Base-by-base conservation (phyloP, 2,888 invertebrate genomes). In the Ochropacha duplaris region DNA sequence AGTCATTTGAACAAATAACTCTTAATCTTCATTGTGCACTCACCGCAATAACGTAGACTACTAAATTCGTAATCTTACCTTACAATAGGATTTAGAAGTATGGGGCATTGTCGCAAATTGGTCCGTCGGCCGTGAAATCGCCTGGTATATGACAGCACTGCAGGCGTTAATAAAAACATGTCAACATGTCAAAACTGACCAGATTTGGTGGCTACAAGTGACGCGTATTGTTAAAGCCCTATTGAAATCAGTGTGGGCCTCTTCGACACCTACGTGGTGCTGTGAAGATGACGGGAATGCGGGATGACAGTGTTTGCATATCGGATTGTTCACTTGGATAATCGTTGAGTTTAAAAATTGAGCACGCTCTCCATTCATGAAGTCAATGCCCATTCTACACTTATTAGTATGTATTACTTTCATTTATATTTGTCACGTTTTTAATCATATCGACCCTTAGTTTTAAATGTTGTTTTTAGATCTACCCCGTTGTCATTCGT, bases 131-230 rank as follows among this genome's bases (percentile, higher is more conserved):
- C 87, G 84, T 88, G 78, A 88, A 89, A 88, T 86, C 75, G 74
- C 78, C 79, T 73, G 78, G 74, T 78, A 78, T 71, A 80, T 86
- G 87, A 87, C 85, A 84, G 80, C 85, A 87, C 85, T 84, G 80
- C 85, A 81, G 86, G 82, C 89, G 88, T 89, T 86, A 86, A 88
- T 87, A 91, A 91, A 89, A 92, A 92, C 92, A 91, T 89, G 91
- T 91, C 90, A 84, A 90, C 84, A 81, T 91, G 92, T 92, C 92
- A 92, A 88, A 92, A 92, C 91, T 90, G 89, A 87, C 86, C 87
- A 89, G 88, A 87, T 88, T 89, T 89, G 77, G 88, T 83, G 84
- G 81, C 84, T 87, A 90, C 90, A 90, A 91, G 90, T 90, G 91
- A 90, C 70, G 84, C 58, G 76, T 79, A 79, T 92, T 92, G 90